Percentiles rank a stretch among this genome's conserved stretches.
These are phyloP conservation scores for Torymus aiolomorphi DNA, from an alignment of 2,888 invertebrate species.

Conservation along the genomic window DNA sequence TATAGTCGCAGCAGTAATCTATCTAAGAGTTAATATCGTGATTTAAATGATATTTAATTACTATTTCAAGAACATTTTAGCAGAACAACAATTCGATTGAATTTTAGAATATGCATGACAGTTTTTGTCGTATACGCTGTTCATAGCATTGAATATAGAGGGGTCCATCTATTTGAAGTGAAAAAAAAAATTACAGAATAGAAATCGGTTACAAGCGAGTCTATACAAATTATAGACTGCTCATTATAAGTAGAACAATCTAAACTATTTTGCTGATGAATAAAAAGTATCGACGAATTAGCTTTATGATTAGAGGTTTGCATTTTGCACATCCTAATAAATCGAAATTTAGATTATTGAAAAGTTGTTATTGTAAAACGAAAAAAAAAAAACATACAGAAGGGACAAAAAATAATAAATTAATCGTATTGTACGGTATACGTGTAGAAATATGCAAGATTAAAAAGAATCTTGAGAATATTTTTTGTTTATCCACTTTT, in stretches of 20 bases:
- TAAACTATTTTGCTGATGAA: neutral
- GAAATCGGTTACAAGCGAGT: conserved; percentile 12
- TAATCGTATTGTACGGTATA: conserved; percentile 41
- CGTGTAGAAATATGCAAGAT: conserved; percentile 47
- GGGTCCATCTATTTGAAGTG: neutral
- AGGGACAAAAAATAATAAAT: conserved; percentile 23
- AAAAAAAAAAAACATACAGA: conserved; percentile 13
- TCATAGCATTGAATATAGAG: neutral
- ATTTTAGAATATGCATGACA: too few species aligned
- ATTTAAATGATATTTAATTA: too few species aligned
- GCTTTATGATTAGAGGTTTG: conserved; percentile 21
- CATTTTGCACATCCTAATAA: conserved; percentile 36
- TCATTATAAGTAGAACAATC: neutral
- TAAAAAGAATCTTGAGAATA: conserved; percentile 32
- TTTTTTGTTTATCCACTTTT: conserved; percentile 54
- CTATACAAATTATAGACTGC: neutral
- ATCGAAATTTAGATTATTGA: conserved; percentile 28
- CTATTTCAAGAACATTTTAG: too few species aligned
- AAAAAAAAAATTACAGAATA: conserved; percentile 5
- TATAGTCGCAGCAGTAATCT: too few species aligned
- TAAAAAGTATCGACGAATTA: conserved; percentile 20
- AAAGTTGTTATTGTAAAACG: conserved; percentile 26
- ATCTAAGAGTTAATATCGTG: too few species aligned
- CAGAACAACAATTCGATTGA: too few species aligned
- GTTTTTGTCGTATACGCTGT: too few species aligned